phyloP scores from a whole-genome alignment of 2,113 vertebrate species.

The Nymphicus hollandicus region DNA sequence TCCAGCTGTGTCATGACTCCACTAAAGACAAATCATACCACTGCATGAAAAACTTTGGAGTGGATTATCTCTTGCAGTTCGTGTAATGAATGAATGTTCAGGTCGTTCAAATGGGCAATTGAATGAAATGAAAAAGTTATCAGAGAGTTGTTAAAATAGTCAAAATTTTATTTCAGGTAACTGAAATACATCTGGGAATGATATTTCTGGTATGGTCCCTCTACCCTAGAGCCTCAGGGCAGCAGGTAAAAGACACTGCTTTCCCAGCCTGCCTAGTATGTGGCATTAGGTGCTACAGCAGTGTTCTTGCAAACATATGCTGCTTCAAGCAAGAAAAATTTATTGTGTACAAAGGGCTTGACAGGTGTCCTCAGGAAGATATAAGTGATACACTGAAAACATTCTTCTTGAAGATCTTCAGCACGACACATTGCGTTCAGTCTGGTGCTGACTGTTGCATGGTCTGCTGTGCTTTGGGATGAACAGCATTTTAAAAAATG shows the following conservation, averaged over 20 bases:
- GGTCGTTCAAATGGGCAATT: background rate
- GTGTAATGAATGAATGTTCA: rapidly evolving
- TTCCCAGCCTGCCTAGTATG: background rate
- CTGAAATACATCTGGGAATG: background rate
- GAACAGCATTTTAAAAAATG: background rate
- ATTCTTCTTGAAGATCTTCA: background rate
- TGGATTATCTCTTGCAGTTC: background rate
- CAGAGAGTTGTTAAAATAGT: background rate
- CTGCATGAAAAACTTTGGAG: background rate
- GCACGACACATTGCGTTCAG: background rate
- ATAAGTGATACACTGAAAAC: background rate
- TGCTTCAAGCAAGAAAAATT: background rate
- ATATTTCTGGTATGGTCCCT: background rate
- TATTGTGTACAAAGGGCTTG: background rate
- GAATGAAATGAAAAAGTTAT: background rate
- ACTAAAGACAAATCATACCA: background rate
- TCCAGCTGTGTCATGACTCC: background rate
- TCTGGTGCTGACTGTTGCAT: background rate
- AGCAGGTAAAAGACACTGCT: background rate
- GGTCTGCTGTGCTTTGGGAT: background rate
- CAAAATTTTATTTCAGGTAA: background rate
- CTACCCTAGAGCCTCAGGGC: background rate
- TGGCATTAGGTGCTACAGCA: background rate
- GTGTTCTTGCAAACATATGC: background rate
- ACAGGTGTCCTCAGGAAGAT: background rate